Conservation (phyloP, 2,797 vertebrate genomes). For the Buphagus erythrorhynchus region DNA sequence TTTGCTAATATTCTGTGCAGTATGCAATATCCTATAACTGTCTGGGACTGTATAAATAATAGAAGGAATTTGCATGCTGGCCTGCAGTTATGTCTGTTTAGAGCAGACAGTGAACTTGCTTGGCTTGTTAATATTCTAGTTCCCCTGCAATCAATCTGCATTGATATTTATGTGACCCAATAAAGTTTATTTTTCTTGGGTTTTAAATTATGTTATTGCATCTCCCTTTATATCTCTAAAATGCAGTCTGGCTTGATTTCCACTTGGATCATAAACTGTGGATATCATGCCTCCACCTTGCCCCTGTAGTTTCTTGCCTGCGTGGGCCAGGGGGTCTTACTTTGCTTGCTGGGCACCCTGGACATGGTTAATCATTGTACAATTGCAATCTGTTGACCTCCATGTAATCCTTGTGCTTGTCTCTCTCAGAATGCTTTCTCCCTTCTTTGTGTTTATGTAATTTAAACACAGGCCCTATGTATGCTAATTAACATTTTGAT, state of each 20-base stretch:
- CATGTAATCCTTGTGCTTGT: background rate
- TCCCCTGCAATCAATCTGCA: constrained; percentile 56
- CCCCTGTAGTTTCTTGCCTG: background rate
- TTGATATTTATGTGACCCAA: constrained; percentile 60
- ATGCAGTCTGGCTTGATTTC: constrained; percentile 40
- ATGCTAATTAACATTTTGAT: constrained; percentile 20
- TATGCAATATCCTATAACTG: background rate
- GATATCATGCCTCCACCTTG: background rate
- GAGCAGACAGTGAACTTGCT: constrained; percentile 24
- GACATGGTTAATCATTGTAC: background rate
- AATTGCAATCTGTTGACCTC: background rate
- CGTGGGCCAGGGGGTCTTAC: background rate
- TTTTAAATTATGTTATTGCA: constrained; percentile 27
- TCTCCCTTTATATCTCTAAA: background rate
- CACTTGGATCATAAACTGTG: constrained; percentile 26
- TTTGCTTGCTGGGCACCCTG: background rate
- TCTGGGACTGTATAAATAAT: constrained; percentile 48
- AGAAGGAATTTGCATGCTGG: constrained; percentile 41
- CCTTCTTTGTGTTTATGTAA: background rate
- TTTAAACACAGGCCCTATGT: background rate
- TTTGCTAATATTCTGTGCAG: constrained; percentile 8
- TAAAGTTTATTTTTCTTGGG: constrained; percentile 45
- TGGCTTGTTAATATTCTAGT: constrained; percentile 62
- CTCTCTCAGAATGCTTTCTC: background rate
- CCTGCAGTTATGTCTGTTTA: constrained; percentile 33